Base-by-base conservation (phyloP, 2,888 invertebrate species). In the Adelognathus sp. region DNA sequence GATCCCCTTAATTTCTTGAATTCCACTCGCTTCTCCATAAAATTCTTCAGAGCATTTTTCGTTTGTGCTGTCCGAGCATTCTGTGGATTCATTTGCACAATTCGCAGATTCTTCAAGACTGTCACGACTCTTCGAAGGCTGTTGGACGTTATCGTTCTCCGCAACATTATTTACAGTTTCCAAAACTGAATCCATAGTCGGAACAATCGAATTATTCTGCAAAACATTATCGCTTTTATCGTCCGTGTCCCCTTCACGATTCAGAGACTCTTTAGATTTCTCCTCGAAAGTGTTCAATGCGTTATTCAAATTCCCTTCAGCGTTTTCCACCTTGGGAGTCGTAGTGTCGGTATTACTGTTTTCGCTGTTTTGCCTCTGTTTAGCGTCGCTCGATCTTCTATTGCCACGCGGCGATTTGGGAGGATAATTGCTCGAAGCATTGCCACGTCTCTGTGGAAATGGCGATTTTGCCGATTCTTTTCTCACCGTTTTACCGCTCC, bases 381-480 rank as follows among this genome's bases (percentile, higher is more conserved):
- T 24, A 52, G 18, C 46, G 16, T 78, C 74, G 21, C 14, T 29
- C 14, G 73, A 70, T 71, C 67, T 75, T 58, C 75, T 44, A 6
- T 70, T 39, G 56, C 29, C 70, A 2, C 80, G 61, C 6, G 79
- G 71, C 44, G 72, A 79, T 52, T 78, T 77, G 1, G 75, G 69
- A 2, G 70, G 44, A 60, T 81, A 29, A 63, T 70, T 73, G 1
- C 7, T 58, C n/a, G 73, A 9, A 16, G 77, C 46, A 69, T 81
- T 81, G 9, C 54, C 72, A 46, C 77, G 84, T 63, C 79, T 83
- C 70, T 85, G 85, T 31, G 67, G 18, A 61, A 83, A 81, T 4
- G 82, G 84, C 29, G 81, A 79, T 74, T 84, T 87, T 60, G 82
- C 80, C 44, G 70, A 50, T 60, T 81, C 82, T 44, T 56, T 80